phyloP scores from a whole-genome alignment of 1,140 invertebrate species.

The Mycetomoellerius zeteki region DNA sequence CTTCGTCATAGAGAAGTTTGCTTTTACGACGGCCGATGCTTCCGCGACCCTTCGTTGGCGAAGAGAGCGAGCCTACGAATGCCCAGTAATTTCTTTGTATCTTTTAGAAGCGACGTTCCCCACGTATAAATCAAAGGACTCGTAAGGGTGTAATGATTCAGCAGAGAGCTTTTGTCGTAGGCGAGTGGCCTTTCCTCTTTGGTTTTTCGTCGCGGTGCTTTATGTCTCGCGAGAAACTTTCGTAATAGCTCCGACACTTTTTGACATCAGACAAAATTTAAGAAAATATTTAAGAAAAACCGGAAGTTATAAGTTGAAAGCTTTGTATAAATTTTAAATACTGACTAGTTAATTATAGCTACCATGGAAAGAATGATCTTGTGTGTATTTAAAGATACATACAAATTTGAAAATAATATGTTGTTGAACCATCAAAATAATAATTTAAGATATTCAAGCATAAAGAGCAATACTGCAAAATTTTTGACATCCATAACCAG shows the following conservation, averaged over 20 bases:
- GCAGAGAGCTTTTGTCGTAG: conserved; percentile 81
- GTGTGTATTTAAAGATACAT: too few species aligned
- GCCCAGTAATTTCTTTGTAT: conserved; percentile 80
- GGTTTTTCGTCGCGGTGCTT: conserved; percentile 74
- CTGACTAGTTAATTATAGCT: not conserved
- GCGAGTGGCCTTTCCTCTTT: conserved; percentile 74
- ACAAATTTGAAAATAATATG: too few species aligned
- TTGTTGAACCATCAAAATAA: too few species aligned
- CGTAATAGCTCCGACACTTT: conserved; percentile 38
- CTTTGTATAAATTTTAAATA: conserved; percentile 22
- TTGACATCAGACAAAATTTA: conserved; percentile 17
- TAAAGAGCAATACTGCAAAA: too few species aligned
- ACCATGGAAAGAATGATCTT: too few species aligned
- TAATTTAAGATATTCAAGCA: too few species aligned
- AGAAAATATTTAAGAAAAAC: conserved; percentile 14
- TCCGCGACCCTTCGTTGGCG: conserved; percentile 21
- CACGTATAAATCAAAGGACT: conserved; percentile 82
- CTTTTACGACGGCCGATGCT: conserved; percentile 58
- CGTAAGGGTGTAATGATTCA: conserved; percentile 81
- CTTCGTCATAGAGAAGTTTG: conserved; percentile 54
- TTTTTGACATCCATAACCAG: too few species aligned
- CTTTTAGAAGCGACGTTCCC: conserved; percentile 70
- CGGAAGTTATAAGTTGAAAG: conserved; percentile 3
- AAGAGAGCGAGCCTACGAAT: conserved; percentile 67
- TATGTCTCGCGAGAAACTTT: conserved; percentile 36